Base-by-base conservation (phyloP, 2,113 vertebrate species). In the Gila orcuttii region DNA sequence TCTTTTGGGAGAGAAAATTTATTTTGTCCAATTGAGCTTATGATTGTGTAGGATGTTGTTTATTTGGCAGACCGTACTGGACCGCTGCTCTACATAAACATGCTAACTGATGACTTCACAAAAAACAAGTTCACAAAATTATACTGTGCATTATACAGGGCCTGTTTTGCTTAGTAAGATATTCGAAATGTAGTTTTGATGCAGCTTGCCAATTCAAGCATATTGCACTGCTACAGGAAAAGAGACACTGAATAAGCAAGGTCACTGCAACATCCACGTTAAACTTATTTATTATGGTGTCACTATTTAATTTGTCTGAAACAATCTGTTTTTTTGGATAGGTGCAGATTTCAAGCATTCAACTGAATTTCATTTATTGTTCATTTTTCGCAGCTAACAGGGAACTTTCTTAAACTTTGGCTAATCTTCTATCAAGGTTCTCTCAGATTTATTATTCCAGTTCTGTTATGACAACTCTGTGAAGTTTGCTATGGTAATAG, bases 101-200 rank as follows among this genome's bases (percentile, higher is more conserved):
- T 64, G 59, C 31, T 68, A 60, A 62, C 57, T 77, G 79, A 87
- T 85, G 69, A 84, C 39, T 36, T 12, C 36, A 84, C 77, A 79
- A 85, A 66, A 62, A 69, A 75, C 47, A 68, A 73, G 59, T 52
- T 21, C 33, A 76, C 47, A 68, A 62, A 42, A 80, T 84, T 11
- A 84, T 52, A 3, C 42, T 33, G 50, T 25, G 33, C 28, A 59
- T 85, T 47, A 81, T 45, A 23, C 45, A 31, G 28, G 17, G 57
- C 45, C 52, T 25, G 77, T 75, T 75, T 66, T 25, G 36, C 77
- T 84, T 74, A 33, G 77, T 66, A 45, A 75, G 71, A 75, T 15
- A 19, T 50, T 85, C 15, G 57, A 64, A 28, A 39, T 42, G 62
- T 25, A 47, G 73, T 74, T 60, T 47, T 28, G 31, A 66, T 55